These are phyloP conservation scores for Arctopsyche grandis DNA, from an alignment of 1,140 invertebrate species.

Conservation along the genomic window DNA sequence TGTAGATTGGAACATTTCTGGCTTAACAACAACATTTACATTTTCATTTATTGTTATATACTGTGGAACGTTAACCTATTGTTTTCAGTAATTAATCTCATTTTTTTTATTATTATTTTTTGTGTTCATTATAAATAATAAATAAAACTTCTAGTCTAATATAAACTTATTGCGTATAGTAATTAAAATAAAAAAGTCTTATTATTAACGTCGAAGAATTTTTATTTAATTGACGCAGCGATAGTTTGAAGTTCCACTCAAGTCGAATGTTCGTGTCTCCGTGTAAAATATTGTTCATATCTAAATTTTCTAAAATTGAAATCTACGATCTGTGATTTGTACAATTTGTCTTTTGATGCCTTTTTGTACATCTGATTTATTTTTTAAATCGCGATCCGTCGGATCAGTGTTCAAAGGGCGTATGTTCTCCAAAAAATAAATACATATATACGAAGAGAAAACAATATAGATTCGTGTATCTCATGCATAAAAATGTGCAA, in stretches of 20 bases:
- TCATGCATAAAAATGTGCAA: neutral
- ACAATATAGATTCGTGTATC: conserved; percentile 15
- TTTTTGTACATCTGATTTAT: neutral
- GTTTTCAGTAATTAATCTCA: conserved; percentile 10
- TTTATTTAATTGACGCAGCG: too few species aligned
- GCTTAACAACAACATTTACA: neutral
- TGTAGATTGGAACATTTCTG: neutral
- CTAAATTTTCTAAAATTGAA: neutral
- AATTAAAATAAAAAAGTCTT: too few species aligned
- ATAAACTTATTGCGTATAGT: neutral
- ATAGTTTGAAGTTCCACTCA: too few species aligned
- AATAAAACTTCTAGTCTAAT: conserved; percentile 4
- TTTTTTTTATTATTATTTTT: neutral
- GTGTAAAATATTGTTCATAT: too few species aligned
- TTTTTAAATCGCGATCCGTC: neutral
- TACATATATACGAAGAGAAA: neutral
- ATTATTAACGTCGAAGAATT: too few species aligned
- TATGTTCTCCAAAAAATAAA: conserved; percentile 11
- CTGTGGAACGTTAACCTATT: neutral
- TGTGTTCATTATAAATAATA: conserved; percentile 7
- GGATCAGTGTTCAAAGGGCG: neutral
- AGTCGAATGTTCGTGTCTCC: too few species aligned
- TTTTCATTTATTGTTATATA: neutral
- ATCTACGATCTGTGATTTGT: conserved; percentile 12
- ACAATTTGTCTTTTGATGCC: conserved; percentile 4